Percentiles rank a stretch among this genome's conserved stretches.
These are phyloP conservation scores for Lacanobia wlatinum DNA, from an alignment of 2,888 invertebrate species.

Conservation along the genomic window DNA sequence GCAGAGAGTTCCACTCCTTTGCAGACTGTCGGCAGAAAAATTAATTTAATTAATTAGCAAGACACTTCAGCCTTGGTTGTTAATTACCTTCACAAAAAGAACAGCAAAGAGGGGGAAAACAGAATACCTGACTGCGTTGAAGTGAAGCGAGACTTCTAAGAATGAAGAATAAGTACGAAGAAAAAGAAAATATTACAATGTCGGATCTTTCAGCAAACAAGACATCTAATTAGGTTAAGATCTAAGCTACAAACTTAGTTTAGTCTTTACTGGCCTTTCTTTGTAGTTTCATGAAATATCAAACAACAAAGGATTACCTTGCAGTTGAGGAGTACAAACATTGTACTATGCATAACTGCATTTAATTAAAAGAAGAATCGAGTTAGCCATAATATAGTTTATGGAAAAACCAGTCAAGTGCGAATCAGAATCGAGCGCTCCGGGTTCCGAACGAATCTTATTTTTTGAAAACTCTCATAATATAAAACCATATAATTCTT, in stretches of 20 bases:
- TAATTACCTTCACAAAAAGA: not conserved
- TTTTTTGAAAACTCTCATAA: too few species aligned
- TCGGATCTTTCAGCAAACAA: slow-evolving; percentile 19
- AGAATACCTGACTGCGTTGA: too few species aligned
- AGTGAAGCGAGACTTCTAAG: not conserved
- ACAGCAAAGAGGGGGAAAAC: not conserved
- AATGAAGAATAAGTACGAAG: not conserved
- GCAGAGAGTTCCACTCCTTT: too few species aligned
- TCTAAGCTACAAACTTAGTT: slow-evolving; percentile 16
- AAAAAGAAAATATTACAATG: slow-evolving; percentile 9
- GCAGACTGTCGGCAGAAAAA: too few species aligned
- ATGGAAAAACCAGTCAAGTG: too few species aligned
- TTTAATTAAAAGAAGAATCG: not conserved
- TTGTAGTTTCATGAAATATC: slow-evolving; percentile 10
- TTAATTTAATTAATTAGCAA: not conserved
- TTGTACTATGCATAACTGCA: too few species aligned
- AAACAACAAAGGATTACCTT: slow-evolving; percentile 24
- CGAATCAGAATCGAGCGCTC: too few species aligned
- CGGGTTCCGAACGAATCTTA: too few species aligned
- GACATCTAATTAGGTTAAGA: slow-evolving; percentile 13
- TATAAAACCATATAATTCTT: too few species aligned
- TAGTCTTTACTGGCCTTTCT: slow-evolving; percentile 6
- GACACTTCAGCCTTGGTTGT: not conserved
- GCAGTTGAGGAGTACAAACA: not conserved
- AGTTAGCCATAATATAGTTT: too few species aligned